Base-by-base conservation (phyloP, 64 coral and sea anemone species). In the Pachyseris speciosa region DNA sequence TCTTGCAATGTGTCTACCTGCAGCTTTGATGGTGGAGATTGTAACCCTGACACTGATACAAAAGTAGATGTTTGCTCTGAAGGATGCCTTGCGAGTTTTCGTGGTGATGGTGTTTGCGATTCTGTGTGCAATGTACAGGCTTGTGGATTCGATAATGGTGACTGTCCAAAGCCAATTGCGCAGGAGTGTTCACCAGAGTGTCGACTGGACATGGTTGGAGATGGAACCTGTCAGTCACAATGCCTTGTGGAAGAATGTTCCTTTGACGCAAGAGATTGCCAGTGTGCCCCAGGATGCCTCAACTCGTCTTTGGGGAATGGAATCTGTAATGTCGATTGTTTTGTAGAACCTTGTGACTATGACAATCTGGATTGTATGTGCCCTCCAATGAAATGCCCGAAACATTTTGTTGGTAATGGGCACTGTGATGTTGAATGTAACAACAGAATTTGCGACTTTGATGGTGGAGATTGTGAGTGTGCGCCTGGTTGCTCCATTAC, bases 241-340 rank as follows among this genome's bases (percentile, higher is more conserved):
- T 94, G 93, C 29, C 53, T 84, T 25, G 93, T 94, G 38, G 69
- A 88, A 5, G 77, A 94, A 78, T 94, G 93, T 74, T 89, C 86
- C 3, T 94, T 76, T 64, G 93, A 94, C 33, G 93, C 78, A 74
- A 69, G 27, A 2, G 93, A 94, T 61, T 94, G 93, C 36, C 53
- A 85, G 57, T 94, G 93, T 37, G 38, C 93, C 10, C 87, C 86
- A 22, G 93, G 93, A n/a, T 94, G 86, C 39, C 37, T 86, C 10
- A 87, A 90, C n/a, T 48, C 42, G 16, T 78, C 87, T 9, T 68
- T 94, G 22, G 87, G 79, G 16, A 64, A 94, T 78, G 93, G 86
- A 28, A 48, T 89, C 3, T 94, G 93, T 29, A 63, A 94, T 9
- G 24, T 80, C 4, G 39, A 76, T 16, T 94, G 93, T 66, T 74